Evolutionary conservation across 2,888 invertebrate genomes (phyloP).

Genomic region (Sialis fuliginosa): DNA sequence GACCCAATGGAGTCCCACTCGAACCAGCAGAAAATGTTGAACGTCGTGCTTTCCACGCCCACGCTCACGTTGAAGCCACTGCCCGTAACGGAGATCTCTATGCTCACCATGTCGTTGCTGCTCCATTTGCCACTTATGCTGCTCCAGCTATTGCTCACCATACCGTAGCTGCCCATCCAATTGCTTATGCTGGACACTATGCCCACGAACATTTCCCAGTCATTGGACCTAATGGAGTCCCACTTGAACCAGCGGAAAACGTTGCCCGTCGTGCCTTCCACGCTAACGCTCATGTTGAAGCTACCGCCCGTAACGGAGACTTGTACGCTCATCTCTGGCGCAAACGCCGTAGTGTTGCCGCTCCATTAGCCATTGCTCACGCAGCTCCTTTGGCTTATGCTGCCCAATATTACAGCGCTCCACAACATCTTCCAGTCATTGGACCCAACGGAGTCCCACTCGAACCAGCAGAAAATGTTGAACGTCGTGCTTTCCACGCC

Average conservation of each 20-base stretch:
- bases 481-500: neutral
- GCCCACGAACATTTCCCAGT: conserved; percentile 1
- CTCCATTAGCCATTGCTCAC: neutral
- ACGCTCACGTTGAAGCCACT: neutral
- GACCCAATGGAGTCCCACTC: conserved; percentile 3
- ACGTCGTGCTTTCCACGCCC: conserved; percentile 2
- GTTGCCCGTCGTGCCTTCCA: conserved; percentile 4
- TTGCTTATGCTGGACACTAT: neutral
- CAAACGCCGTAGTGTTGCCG: neutral
- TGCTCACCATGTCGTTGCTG: neutral
- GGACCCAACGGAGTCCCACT: conserved; percentile 7
- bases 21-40: conserved; percentile 1
- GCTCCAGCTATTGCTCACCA: neutral
- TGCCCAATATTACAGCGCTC: conserved; percentile 9
- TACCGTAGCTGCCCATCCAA: conserved; percentile 17
- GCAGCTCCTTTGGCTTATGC: neutral
- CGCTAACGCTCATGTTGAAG: conserved; percentile 17
- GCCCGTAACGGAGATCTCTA: conserved; percentile 1
- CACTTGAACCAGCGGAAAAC: conserved; percentile 6
- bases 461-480: conserved; percentile 4
- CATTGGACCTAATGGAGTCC: conserved; percentile 4
- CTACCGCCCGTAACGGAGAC: conserved; percentile 33
- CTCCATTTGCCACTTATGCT: neutral
- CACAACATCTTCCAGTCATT: conserved; percentile 3
- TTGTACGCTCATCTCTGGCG: conserved; percentile 20